phyloP scores from a whole-genome alignment of 1,140 invertebrate genomes.

The Bombus turneri region DNA sequence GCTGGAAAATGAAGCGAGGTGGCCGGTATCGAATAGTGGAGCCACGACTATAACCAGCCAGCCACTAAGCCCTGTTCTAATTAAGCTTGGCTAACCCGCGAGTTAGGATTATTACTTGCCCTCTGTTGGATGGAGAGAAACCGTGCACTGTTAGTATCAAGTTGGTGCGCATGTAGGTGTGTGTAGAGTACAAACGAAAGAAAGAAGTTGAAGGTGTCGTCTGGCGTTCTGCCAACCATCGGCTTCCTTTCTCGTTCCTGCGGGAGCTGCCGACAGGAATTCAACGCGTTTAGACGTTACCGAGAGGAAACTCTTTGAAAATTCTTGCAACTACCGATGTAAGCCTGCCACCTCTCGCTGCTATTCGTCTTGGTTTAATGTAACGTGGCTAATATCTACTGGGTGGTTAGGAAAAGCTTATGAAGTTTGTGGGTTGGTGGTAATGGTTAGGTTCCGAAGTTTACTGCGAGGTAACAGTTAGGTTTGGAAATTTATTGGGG shows the following conservation, averaged over 20 bases:
- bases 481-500: no score
- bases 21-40: conserved; percentile 70
- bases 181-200: conserved; percentile 20
- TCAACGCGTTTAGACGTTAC: conserved; percentile 63
- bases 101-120: conserved; percentile 81
- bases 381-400: conserved; percentile 25
- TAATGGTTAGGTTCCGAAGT: not conserved
- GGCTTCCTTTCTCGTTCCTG: conserved; percentile 66
- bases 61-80: conserved; percentile 78
- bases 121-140: conserved; percentile 59
- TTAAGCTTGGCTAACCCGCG: conserved; percentile 79
- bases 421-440: not conserved
- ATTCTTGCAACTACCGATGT: conserved; percentile 55
- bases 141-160: not conserved
- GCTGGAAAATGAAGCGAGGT: conserved; percentile 59
- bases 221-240: conserved; percentile 62
- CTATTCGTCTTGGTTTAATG: conserved; percentile 34
- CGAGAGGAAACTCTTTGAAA: conserved; percentile 49
- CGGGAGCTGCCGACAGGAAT: conserved; percentile 62
- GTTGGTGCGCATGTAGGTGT: not conserved
- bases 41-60: conserved; percentile 74
- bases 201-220: conserved; percentile 62
- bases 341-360: not conserved
- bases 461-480: not conserved
- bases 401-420: conserved; percentile 5